Base-by-base conservation (phyloP, 2,113 vertebrate species). In the Kryptolebias marmoratus region DNA sequence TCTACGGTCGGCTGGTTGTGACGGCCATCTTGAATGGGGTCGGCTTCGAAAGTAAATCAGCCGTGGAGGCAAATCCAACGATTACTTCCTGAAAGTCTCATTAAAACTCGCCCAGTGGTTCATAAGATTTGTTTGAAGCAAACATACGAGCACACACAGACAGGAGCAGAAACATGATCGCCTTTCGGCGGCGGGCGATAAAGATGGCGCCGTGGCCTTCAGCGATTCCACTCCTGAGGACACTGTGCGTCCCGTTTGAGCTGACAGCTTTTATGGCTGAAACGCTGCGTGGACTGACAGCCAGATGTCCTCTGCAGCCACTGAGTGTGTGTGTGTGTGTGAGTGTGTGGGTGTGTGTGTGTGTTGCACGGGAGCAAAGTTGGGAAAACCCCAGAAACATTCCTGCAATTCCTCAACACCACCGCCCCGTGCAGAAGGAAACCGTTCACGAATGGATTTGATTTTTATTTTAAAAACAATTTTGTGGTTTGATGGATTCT, bases 321-420 rank as follows among this genome's bases (percentile, higher is more conserved):
- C 64, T 44, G 57, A 75, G 59, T 69, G 78, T 44, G 68, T 28
- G 67, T 62, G 55, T 22, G 1, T 52, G 42, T 58, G 10, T 49
- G 71, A 62, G 47, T 69, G 68, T 52, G 67, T 50, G 68, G 31
- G 69, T 30, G 78, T 70, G 80, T 83, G 77, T 83, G 79, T 75
- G 60, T 8, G 30, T 75, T 79, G 76, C 80, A 83, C 58, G 27
- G 57, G 70, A 83, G 73, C 54, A 76, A 87, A 88, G 79, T 84
- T 83, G 83, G 89, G 89, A 90, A 92, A 92, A 82, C 82, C 88
- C 92, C 90, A 83, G 81, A 84, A 90, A 69, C 92, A 93, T 93
- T 93, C 91, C 83, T 87, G 80, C 61, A 83, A 93, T 92, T 89
- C 90, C 84, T 90, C 61, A 42, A 4, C 73, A 64, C 82, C 87